Percentiles rank a stretch among this genome's conserved stretches.
phyloP scores from a whole-genome alignment of 2,888 invertebrate species.

The Limenitis camilla region DNA sequence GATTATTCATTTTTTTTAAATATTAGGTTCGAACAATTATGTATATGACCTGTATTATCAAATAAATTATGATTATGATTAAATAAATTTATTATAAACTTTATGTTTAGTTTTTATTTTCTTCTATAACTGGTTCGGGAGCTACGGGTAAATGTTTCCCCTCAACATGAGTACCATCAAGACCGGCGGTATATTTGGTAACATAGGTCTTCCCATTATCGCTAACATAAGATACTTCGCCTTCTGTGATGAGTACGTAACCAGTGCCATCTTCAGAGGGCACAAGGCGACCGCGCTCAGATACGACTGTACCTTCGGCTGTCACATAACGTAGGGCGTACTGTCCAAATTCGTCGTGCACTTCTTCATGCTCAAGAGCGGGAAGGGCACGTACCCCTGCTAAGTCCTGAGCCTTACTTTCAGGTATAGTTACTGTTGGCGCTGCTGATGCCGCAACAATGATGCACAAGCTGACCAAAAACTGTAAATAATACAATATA shows the following conservation, averaged over 20 bases:
- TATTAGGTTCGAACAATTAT: too few relatives aligned
- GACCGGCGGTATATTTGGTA: constrained; percentile 44
- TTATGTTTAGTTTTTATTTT: neutral
- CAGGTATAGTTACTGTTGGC: constrained; percentile 25
- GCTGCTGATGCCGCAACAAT: constrained; percentile 32
- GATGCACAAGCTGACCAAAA: constrained; percentile 31
- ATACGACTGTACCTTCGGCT: constrained; percentile 43
- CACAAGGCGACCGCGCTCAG: constrained; percentile 37
- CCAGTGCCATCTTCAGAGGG: constrained; percentile 34
- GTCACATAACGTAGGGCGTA: constrained; percentile 43
- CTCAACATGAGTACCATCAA: constrained; percentile 40
- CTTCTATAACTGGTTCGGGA: constrained; percentile 1
- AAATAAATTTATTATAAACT: neutral
- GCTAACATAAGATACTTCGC: constrained; percentile 44
- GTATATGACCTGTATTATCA: too few relatives aligned
- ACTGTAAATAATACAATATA: constrained; percentile 28
- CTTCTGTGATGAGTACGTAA: constrained; percentile 42
- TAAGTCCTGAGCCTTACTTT: constrained; percentile 16
- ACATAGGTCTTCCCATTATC: constrained; percentile 46
- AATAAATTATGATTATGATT: too few relatives aligned
- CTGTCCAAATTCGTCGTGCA: constrained; percentile 30
- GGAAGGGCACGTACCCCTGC: constrained; percentile 13
- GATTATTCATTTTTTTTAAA: too few relatives aligned
- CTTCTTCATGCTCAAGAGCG: constrained; percentile 40
- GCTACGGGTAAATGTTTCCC: constrained; percentile 38